Percentiles rank a stretch among this genome's conserved stretches.
Conservation (phyloP, 2,113 vertebrate genomes). For the Centrocercus urophasianus region DNA sequence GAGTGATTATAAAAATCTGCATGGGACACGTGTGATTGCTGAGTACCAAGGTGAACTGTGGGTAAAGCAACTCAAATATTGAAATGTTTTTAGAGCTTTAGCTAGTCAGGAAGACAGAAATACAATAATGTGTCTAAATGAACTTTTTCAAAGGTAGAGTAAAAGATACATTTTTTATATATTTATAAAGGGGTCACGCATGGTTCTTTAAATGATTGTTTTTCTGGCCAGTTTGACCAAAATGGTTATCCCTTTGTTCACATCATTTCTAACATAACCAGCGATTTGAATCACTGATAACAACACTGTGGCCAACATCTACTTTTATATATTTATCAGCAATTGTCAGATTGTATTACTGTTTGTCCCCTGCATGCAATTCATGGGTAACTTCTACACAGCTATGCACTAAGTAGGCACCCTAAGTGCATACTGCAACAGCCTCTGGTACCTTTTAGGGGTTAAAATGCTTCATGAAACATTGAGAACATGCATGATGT, state of each 20-base stretch:
- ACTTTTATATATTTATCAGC: constrained; percentile 11
- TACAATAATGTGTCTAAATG: not conserved
- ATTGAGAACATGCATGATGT: not conserved
- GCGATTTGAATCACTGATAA: not conserved
- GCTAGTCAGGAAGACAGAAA: not conserved
- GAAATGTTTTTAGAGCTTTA: not conserved
- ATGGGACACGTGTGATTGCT: not conserved
- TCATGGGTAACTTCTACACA: not conserved
- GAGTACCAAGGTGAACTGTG: not conserved
- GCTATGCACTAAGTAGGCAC: not conserved
- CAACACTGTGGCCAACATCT: not conserved
- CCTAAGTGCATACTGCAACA: not conserved
- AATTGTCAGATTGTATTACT: not conserved
- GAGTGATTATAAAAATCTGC: not conserved
- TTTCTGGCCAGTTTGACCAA: not conserved
- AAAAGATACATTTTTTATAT: not conserved
- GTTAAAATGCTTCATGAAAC: not conserved
- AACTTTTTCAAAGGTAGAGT: not conserved
- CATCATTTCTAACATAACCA: not conserved
- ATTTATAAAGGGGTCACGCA: not conserved
- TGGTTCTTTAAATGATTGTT: not conserved
- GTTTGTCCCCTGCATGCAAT: not conserved
- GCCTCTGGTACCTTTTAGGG: not conserved
- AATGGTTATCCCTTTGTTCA: not conserved
- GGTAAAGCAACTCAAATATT: not conserved